These are phyloP conservation scores for Drosophila peninsularis DNA, from an alignment of 2,888 invertebrate genomes.

Conservation along the genomic window DNA sequence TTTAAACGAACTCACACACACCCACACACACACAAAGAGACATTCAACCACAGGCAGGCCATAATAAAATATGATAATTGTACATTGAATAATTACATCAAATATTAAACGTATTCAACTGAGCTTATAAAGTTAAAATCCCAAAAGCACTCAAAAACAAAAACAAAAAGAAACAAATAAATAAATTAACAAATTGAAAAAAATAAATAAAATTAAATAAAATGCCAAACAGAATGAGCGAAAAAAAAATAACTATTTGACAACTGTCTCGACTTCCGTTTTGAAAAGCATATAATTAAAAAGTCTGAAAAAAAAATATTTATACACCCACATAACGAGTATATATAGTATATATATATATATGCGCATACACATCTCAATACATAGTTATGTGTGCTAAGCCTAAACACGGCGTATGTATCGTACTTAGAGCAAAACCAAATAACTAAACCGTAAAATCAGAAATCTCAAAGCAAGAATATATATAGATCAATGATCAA, in stretches of 20 bases:
- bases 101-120: constrained; percentile 73
- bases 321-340: constrained; percentile 41
- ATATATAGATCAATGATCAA: constrained; percentile 3
- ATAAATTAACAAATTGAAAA: constrained; percentile 33
- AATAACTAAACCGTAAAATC: constrained; percentile 26
- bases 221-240: constrained; percentile 49
- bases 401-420: constrained; percentile 15
- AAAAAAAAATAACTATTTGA: constrained; percentile 55
- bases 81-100: constrained; percentile 58
- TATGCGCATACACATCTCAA: constrained; percentile 26
- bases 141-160: constrained; percentile 23
- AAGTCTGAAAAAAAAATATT: constrained; percentile 69
- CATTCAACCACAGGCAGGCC: constrained; percentile 36
- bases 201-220: constrained; percentile 22
- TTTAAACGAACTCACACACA: constrained; percentile 48
- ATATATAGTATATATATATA: constrained; percentile 31
- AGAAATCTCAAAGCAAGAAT: constrained; percentile 11
- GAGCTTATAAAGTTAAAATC: constrained; percentile 72
- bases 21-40: constrained; percentile 40
- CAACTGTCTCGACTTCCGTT: constrained; percentile 76
- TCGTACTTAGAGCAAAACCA: constrained; percentile 19
- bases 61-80: constrained; percentile 57
- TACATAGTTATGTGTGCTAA: constrained; percentile 26
- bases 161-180: constrained; percentile 12
- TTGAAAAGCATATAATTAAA: constrained; percentile 69